These are phyloP conservation scores for Diachasma alloeum DNA, from an alignment of 1,140 invertebrate genomes.

Conservation along the genomic window DNA sequence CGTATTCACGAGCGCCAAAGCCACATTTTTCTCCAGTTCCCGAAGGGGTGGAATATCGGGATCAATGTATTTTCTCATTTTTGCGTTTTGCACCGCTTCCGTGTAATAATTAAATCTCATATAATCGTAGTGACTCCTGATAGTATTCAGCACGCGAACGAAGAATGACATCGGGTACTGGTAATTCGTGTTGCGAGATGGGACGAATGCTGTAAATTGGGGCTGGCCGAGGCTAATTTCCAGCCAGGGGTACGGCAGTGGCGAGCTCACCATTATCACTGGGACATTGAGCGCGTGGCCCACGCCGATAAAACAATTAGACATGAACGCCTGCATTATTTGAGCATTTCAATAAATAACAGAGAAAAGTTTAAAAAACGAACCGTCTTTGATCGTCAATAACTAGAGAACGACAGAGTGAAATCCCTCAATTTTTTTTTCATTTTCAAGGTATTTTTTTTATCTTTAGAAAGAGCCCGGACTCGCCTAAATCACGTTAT, in stretches of 20 bases:
- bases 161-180: slow-evolving; percentile 45
- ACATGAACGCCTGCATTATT: slow-evolving; percentile 34
- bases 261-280: slow-evolving; percentile 32
- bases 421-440: no score
- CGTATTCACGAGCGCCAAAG: slow-evolving; percentile 57
- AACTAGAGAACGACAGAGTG: no score
- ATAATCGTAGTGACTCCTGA: slow-evolving; percentile 20
- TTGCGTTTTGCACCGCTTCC: slow-evolving; percentile 40
- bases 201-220: slow-evolving; percentile 45
- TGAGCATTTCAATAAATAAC: no score
- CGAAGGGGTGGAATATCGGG: slow-evolving; percentile 68
- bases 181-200: slow-evolving; percentile 38
- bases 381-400: no score
- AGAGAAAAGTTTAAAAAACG: no score
- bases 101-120: slow-evolving; percentile 26
- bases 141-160: slow-evolving; percentile 44
- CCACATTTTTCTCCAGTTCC: slow-evolving; percentile 61
- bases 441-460: no score
- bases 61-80: slow-evolving; percentile 67
- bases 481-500: no score
- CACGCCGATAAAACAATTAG: slow-evolving; percentile 36
- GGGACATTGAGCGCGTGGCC: slow-evolving; percentile 34
- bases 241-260: slow-evolving; percentile 34
- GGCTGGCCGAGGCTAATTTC: slow-evolving; percentile 35
- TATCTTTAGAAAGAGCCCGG: no score